Base-by-base conservation (phyloP, 2,888 invertebrate species). In the Resseliella maxima region DNA sequence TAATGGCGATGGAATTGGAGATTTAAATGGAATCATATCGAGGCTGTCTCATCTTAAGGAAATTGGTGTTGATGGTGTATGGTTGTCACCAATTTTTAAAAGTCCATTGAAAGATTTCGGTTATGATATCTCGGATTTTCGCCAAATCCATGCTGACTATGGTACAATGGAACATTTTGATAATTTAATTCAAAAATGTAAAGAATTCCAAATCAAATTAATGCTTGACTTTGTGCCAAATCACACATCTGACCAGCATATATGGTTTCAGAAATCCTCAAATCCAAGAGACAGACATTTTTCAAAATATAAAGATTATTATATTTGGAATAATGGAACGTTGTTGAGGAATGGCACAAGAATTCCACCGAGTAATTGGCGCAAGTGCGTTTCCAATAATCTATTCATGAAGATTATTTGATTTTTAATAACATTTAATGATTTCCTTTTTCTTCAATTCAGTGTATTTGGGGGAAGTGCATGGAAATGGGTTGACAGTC, bases 41-140 rank as follows among this genome's bases (percentile, higher is more conserved):
- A n/a, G n/a, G n/a, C n/a, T n/a, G n/a, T n/a, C n/a, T n/a, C n/a
- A n/a, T n/a, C n/a, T n/a, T n/a, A n/a, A n/a, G n/a, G n/a, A n/a
- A n/a, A n/a, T n/a, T n/a, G n/a, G n/a, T n/a, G n/a, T n/a, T n/a
- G n/a, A n/a, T n/a, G n/a, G n/a, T n/a, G n/a, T 96, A 86, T 97
- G 97, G 96, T 91, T 98, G 87, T 96, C 96, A 0, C 97, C 97
- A 0, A 95, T 98, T 88, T 96, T 94, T 90, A 92, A 92, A 86
- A 96, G 96, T 0, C 97, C 97, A 0, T 95, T 96, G 95, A 92
- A 93, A 0, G 97, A 98, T 91, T 95, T 95, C 89, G 97, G 97
- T 0, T 97, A 97, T 88, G 97, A 98, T 89, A 95, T 97, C 88
- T 94, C 95, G 38, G 93, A 97, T 91, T 97, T 95, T 90, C 94